phyloP scores from a whole-genome alignment of 2,797 vertebrate species.

The Sebastes oblongus region DNA sequence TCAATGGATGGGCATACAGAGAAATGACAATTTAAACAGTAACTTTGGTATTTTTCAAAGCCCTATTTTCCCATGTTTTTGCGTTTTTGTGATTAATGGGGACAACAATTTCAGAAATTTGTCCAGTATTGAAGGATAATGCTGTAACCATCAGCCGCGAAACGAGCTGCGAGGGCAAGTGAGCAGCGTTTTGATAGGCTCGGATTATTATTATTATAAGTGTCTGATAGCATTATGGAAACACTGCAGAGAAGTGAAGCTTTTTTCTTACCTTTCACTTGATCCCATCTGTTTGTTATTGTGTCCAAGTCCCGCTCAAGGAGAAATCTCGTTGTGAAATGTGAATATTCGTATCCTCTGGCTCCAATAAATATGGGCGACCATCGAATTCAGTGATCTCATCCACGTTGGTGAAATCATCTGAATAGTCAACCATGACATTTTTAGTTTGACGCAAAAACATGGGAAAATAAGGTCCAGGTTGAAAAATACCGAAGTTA shows the following conservation, averaged over 20 bases:
- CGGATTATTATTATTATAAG: not conserved
- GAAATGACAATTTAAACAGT: not conserved
- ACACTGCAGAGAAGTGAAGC: rapidly evolving
- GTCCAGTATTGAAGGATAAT: not conserved
- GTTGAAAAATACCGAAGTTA: not conserved
- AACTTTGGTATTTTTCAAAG: too few species aligned
- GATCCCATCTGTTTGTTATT: not conserved
- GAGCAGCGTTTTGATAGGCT: not conserved
- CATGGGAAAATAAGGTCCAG: not conserved
- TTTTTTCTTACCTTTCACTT: not conserved
- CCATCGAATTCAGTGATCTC: not conserved
- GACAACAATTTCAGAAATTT: not conserved
- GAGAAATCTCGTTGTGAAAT: not conserved
- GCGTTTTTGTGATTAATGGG: rapidly evolving
- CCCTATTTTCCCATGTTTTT: not conserved
- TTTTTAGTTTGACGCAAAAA: not conserved
- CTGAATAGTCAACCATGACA: not conserved
- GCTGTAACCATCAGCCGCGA: not conserved
- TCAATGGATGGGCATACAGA: not conserved
- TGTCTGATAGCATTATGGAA: too few species aligned
- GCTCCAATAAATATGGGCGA: not conserved
- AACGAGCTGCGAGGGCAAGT: too few species aligned
- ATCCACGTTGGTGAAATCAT: not conserved
- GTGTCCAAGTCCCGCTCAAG: not conserved
- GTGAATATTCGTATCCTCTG: not conserved